Percentiles rank a stretch among this genome's conserved stretches.
phyloP scores from a whole-genome alignment of 2,888 invertebrate species.

The Autographa pulchrina region DNA sequence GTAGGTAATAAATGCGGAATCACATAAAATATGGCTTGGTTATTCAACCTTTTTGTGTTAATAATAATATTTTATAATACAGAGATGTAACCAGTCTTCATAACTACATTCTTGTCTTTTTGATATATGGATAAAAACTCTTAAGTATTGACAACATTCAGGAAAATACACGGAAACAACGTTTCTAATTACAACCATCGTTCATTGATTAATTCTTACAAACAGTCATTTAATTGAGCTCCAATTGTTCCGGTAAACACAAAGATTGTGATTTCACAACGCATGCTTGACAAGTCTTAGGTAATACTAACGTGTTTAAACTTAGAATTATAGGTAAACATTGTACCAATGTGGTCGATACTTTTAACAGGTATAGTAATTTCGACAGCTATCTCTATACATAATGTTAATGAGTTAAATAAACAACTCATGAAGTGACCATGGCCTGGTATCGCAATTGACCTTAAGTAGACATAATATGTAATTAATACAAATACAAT shows the following conservation, averaged over 20 bases:
- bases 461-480: slow-evolving; percentile 56
- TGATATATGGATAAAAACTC: background rate
- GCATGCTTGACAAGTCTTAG: slow-evolving; percentile 18
- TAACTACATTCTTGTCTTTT: background rate
- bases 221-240: slow-evolving; percentile 12
- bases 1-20: background rate
- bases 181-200: background rate
- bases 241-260: slow-evolving; percentile 18
- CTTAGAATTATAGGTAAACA: background rate
- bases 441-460: slow-evolving; percentile 67
- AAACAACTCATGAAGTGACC: slow-evolving; percentile 67
- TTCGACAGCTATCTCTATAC: slow-evolving; percentile 47
- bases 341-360: background rate
- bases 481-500: slow-evolving; percentile 48
- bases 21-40: background rate
- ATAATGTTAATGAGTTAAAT: slow-evolving; percentile 66
- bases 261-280: slow-evolving; percentile 23
- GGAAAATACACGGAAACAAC: slow-evolving; percentile 7
- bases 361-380: slow-evolving; percentile 26
- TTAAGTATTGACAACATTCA: background rate
- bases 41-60: background rate
- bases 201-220: slow-evolving; percentile 12
- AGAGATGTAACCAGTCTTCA: background rate
- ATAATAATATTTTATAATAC: background rate
- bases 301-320: slow-evolving; percentile 4